Evolutionary conservation across 1,140 invertebrate genomes (phyloP).

Genomic region (Pseudomyrmex gracilis): DNA sequence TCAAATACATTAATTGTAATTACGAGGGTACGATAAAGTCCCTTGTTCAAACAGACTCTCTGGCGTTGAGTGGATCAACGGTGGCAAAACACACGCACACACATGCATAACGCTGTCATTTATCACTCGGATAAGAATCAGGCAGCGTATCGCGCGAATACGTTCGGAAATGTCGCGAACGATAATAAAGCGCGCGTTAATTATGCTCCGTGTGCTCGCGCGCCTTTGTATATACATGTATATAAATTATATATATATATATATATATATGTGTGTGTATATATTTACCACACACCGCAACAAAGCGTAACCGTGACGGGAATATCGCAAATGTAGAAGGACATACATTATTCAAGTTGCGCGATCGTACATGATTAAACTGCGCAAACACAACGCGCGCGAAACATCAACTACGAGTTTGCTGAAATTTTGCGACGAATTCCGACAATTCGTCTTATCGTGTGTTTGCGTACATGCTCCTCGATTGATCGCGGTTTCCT

Average conservation of each 20-base stretch:
- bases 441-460: not conserved
- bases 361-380: not conserved
- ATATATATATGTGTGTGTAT: no score
- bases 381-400: not conserved
- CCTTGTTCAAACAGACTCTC: not conserved
- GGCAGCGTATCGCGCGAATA: not conserved
- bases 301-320: slow-evolving; percentile 10
- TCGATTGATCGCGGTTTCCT: not conserved
- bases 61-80: not conserved
- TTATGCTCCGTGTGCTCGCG: slow-evolving; percentile 8
- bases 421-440: not conserved
- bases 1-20: slow-evolving; percentile 27
- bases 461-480: not conserved
- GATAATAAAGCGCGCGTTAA: slow-evolving; percentile 30
- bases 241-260: no score
- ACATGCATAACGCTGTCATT: not conserved
- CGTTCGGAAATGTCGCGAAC: not conserved
- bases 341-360: not conserved
- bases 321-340: not conserved
- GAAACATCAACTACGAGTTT: not conserved
- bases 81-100: not conserved
- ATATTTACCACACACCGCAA: not conserved
- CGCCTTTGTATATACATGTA: no score
- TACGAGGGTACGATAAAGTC: not conserved
- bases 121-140: slow-evolving; percentile 42